Evolutionary conservation across 1,140 invertebrate genomes (phyloP), one percentile per base, ranked within the genome.

Genomic region (Drosophila leontia): DNA sequence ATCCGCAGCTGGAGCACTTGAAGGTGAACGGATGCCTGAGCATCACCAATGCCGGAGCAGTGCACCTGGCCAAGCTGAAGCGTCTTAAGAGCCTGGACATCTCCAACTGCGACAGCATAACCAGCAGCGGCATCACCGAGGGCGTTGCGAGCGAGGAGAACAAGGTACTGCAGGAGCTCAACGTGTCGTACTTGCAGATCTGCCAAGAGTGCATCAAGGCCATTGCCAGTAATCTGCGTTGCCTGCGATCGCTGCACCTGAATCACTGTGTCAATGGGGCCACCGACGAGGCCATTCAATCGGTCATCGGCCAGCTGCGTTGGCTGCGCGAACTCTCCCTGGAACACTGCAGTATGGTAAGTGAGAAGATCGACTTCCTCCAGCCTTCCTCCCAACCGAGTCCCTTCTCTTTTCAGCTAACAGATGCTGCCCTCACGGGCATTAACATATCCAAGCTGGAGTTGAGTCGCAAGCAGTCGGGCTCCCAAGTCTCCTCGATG

Each of bases 261-360:
- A 95, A 95, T 62, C 95, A 94, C 68, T 96, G 96, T 88, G 94
- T 95, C 72, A 94, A 94, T 92, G 94, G 94, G 8, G 94, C 96
- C 1, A 96, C 95, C 5, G 95, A 97, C 91, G 94, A 93, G 65
- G 95, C 95, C 17, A 93, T 96, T 45, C 94, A 95, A 92, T 93
- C 94, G 47, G 94, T 95, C 63, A 95, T 96, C 72, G 94, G 95
- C 75, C 93, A 95, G 72, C 93, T 96, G 80, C 83, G 94, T 50
- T 91, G 93, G 63, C 91, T 97, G 23, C 93, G 94, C 17, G 94
- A 91, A 45, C 93, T 97, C 47, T 94, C 94, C 51, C 91, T 96
- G 39, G 95, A 94, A 69, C 94, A 95, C 76, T 96, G 96, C 91
- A 94, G 95, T 48, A 93, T 94, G 82, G 94, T 96, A 44, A 94